phyloP scores from a whole-genome alignment of 92 coral and sea anemone species.

The Epizoanthus ramosus region DNA sequence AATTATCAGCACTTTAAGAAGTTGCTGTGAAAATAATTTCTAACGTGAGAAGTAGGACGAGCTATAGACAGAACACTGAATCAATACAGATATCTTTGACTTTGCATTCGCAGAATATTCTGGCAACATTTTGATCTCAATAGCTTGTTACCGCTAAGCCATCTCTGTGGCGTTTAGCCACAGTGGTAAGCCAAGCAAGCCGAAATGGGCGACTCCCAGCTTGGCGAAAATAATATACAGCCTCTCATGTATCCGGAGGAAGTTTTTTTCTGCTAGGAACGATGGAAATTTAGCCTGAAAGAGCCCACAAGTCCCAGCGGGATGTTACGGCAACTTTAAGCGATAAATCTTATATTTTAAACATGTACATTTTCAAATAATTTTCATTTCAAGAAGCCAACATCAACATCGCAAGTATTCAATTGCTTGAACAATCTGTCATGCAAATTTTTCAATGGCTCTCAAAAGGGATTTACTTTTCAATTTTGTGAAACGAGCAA shows the following conservation, averaged over 20 bases:
- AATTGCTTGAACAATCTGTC: slow-evolving; percentile 4
- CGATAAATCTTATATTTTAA: slow-evolving; percentile 11
- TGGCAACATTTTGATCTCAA: slow-evolving; percentile 14
- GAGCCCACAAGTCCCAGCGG: slow-evolving; percentile 30
- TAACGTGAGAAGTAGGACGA: slow-evolving; percentile 17
- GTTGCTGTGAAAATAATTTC: neutral
- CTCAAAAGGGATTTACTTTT: too few relatives aligned
- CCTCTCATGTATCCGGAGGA: slow-evolving; percentile 15
- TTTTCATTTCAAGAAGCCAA: neutral
- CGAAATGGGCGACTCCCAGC: neutral
- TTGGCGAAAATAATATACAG: neutral
- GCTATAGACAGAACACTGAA: slow-evolving; percentile 3
- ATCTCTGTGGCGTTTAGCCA: slow-evolving; percentile 3
- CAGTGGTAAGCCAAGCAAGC: neutral
- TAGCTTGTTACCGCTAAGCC: slow-evolving; percentile 6
- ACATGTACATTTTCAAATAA: neutral
- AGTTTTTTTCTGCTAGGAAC: slow-evolving; percentile 15
- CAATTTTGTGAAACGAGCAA: neutral
- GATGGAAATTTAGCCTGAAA: slow-evolving; percentile 2
- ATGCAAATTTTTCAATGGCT: too few relatives aligned
- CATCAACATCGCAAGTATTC: neutral
- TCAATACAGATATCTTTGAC: neutral
- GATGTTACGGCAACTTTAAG: slow-evolving; percentile 27
- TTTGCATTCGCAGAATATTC: neutral
- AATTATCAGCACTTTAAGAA: neutral